phyloP scores from a whole-genome alignment of 2,113 vertebrate species.

The Microtus montanus region DNA sequence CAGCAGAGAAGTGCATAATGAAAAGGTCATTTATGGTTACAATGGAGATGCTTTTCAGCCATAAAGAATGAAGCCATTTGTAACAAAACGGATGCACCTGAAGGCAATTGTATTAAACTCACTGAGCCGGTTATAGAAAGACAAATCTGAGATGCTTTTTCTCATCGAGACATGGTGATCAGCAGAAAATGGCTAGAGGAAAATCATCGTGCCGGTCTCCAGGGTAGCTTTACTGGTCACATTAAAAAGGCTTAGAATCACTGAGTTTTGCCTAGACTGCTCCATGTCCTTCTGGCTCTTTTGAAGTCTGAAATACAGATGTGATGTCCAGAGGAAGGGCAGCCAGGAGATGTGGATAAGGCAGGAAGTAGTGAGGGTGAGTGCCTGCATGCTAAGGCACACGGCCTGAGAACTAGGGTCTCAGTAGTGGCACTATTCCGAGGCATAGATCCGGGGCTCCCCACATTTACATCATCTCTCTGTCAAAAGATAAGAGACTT shows the following conservation, averaged over 20 bases:
- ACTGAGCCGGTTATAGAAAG: neutral
- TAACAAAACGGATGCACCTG: neutral
- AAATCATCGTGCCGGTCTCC: neutral
- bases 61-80: neutral
- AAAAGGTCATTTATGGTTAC: neutral
- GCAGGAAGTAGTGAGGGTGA: neutral
- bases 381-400: neutral
- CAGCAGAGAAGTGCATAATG: neutral
- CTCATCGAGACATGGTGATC: neutral
- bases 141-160: neutral
- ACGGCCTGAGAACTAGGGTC: neutral
- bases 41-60: neutral
- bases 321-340: neutral
- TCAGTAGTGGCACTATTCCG: neutral
- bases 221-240: conserved; percentile 13
- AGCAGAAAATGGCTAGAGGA: neutral
- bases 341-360: neutral
- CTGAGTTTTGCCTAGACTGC: neutral
- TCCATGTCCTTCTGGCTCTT: neutral
- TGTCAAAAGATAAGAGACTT: neutral
- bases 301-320: neutral
- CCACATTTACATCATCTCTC: conserved; percentile 2
- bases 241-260: conserved; percentile 9
- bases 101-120: neutral
- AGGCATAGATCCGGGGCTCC: neutral